Conservation (phyloP, 2,113 vertebrate genomes). For the Campylomormyrus tamandua region DNA sequence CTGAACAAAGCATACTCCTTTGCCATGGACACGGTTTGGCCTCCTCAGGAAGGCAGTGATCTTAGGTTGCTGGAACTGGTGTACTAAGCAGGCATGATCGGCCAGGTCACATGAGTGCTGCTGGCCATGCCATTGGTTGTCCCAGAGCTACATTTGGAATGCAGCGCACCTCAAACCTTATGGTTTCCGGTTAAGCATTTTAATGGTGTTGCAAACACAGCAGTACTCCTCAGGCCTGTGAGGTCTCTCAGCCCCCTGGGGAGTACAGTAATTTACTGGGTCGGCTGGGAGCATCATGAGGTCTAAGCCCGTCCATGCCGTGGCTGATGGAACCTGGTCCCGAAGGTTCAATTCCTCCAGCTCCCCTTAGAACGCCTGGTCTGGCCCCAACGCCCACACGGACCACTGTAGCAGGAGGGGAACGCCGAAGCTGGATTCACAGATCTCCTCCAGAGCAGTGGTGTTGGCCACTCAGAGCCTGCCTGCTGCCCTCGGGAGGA, state of each 20-base stretch:
- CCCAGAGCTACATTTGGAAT: background rate
- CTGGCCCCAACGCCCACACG: background rate
- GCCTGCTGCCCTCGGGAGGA: background rate
- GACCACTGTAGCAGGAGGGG: background rate
- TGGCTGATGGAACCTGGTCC: background rate
- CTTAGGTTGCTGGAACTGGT: background rate
- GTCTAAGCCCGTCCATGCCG: background rate
- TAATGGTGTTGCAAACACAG: background rate
- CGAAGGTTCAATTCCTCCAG: background rate
- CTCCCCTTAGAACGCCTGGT: background rate
- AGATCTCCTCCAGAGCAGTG: background rate
- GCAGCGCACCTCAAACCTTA: background rate
- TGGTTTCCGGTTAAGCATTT: background rate
- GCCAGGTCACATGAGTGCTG: background rate
- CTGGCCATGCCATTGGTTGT: background rate
- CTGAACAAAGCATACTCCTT: background rate
- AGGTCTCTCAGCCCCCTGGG: background rate
- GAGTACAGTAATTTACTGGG: background rate
- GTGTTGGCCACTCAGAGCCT: background rate
- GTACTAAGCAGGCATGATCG: background rate
- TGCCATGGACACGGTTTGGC: background rate
- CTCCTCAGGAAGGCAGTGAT: background rate
- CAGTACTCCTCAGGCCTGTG: background rate
- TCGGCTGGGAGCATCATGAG: background rate
- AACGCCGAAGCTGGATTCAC: background rate